Conservation (phyloP, 2,888 invertebrate genomes). For the Campoplex capitator region DNA sequence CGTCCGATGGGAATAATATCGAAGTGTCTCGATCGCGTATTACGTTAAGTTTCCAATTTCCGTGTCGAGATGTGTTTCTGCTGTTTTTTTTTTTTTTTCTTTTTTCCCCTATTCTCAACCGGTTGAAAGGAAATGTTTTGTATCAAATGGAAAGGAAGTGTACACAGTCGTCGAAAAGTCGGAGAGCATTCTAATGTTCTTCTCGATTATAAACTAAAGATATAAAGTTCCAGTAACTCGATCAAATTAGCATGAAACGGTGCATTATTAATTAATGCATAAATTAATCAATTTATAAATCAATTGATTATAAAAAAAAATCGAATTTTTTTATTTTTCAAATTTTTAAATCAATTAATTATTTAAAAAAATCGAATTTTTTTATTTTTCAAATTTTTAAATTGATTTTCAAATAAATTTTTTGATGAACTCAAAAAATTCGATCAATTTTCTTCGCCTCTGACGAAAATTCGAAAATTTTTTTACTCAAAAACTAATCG, state of each 20-base stretch:
- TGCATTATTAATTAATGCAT: not conserved
- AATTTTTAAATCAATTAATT: not conserved
- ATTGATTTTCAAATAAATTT: not conserved
- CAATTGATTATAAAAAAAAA: not conserved
- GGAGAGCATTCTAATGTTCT: not conserved
- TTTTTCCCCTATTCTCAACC: not conserved
- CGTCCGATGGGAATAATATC: slow-evolving; percentile 21
- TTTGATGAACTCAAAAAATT: too few relatives aligned
- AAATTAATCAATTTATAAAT: not conserved
- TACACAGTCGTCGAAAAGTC: not conserved
- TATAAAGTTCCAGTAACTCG: not conserved
- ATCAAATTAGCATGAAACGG: not conserved
- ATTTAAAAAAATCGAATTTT: not conserved
- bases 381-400: not conserved
- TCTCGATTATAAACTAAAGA: not conserved
- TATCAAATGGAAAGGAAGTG: slow-evolving; percentile 20
- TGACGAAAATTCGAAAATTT: too few relatives aligned
- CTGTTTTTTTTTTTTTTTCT: not conserved
- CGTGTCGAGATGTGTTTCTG: slow-evolving; percentile 17
- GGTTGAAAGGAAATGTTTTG: slow-evolving; percentile 17
- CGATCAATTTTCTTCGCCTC: too few relatives aligned
- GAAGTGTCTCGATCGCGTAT: slow-evolving; percentile 21
- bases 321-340: not conserved
- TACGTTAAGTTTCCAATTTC: slow-evolving; percentile 35
- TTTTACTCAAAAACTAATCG: too few relatives aligned